Percentiles rank a stretch among this genome's conserved stretches.
These are phyloP conservation scores for Archips xylosteana DNA, from an alignment of 2,888 invertebrate species.

Conservation along the genomic window DNA sequence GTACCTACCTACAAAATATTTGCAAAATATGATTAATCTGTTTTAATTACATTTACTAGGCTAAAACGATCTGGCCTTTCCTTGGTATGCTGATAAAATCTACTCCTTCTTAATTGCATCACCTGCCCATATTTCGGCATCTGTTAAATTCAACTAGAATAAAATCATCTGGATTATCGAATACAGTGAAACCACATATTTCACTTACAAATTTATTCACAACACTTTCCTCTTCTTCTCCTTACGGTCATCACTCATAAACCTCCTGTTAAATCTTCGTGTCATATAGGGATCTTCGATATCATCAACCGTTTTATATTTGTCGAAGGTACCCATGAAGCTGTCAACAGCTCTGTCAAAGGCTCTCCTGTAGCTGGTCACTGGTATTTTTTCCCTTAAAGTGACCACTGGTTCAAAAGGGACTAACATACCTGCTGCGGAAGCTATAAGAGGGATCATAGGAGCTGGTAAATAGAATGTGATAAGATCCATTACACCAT, in stretches of 20 bases:
- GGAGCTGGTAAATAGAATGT: slow-evolving; percentile 73
- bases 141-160: neutral
- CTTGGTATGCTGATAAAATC: too few relatives aligned
- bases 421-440: slow-evolving; percentile 73
- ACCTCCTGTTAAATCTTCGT: slow-evolving; percentile 70
- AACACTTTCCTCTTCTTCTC: slow-evolving; percentile 30
- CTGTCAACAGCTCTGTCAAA: slow-evolving; percentile 68
- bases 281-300: slow-evolving; percentile 76
- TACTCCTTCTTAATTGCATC: neutral
- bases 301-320: slow-evolving; percentile 60
- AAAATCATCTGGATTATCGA: neutral
- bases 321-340: slow-evolving; percentile 72
- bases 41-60: too few relatives aligned
- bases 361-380: slow-evolving; percentile 74
- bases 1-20: too few relatives aligned
- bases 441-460: slow-evolving; percentile 72
- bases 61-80: too few relatives aligned
- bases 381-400: slow-evolving; percentile 72
- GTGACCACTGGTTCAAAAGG: slow-evolving; percentile 77
- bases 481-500: slow-evolving; percentile 74
- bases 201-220: neutral
- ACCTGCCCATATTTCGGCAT: neutral
- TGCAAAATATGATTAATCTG: too few relatives aligned
- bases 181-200: neutral
- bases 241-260: slow-evolving; percentile 56